Evolutionary conservation across 1,140 invertebrate species (phyloP).

Genomic region (Acyrthosiphon pisum): DNA sequence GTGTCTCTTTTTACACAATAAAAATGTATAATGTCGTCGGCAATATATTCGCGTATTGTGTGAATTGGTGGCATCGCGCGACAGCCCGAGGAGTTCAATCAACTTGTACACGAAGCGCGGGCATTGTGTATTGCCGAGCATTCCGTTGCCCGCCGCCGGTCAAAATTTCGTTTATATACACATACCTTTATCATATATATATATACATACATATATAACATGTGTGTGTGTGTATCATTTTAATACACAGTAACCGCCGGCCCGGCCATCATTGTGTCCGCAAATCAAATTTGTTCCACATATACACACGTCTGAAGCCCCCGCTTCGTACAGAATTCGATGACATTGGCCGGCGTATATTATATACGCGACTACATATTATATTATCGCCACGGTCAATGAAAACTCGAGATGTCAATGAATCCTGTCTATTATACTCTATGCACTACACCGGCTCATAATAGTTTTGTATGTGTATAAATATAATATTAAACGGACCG

Average conservation of each 20-base stretch:
- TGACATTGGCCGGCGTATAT: not conserved
- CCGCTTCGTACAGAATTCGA: not conserved
- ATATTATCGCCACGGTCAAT: conserved; percentile 16
- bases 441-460: no score
- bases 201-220: not conserved
- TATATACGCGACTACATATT: not conserved
- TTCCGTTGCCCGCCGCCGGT: conserved; percentile 33
- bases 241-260: conserved; percentile 20
- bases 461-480: not conserved
- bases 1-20: not conserved
- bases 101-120: conserved; percentile 42
- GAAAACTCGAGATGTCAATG: conserved; percentile 32
- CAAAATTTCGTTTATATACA: conserved; percentile 10
- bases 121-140: conserved; percentile 42
- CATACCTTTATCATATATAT: not conserved
- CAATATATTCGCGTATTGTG: conserved; percentile 32
- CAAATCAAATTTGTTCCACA: conserved; percentile 57
- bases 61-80: conserved; percentile 29
- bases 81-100: conserved; percentile 45
- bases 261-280: conserved; percentile 36
- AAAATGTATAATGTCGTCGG: not conserved
- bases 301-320: conserved; percentile 40
- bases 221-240: not conserved
- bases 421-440: conserved; percentile 23
- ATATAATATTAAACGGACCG: not conserved